A percentile compares a stretch with the other conserved stretches of the same genome.
Conservation (phyloP, 2,113 vertebrate species). For the Apistogramma diplotaenia region DNA sequence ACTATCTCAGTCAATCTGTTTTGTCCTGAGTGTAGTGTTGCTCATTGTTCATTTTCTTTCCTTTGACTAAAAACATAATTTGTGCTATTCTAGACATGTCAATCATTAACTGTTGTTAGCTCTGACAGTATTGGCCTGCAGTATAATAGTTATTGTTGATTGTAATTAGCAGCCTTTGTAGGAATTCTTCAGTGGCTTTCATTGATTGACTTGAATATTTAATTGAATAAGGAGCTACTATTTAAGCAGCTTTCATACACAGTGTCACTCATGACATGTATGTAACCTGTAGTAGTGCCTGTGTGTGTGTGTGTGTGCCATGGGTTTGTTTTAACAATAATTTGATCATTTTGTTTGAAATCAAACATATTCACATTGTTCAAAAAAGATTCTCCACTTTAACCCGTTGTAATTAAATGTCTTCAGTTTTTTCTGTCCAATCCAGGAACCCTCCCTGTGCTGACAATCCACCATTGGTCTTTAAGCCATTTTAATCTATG, state of each 20-base stretch:
- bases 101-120: neutral
- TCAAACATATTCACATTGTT: neutral
- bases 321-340: neutral
- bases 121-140: neutral
- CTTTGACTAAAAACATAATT: neutral
- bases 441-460: no score
- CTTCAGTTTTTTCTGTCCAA: neutral
- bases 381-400: neutral
- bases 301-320: neutral
- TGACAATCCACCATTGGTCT: no score
- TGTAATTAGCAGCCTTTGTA: constrained; percentile 32
- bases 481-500: no score
- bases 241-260: neutral
- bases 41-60: neutral
- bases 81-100: neutral
- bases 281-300: neutral
- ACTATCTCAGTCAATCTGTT: neutral
- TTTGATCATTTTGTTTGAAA: neutral
- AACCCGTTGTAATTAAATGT: neutral
- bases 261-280: neutral
- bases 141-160: neutral
- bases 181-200: neutral
- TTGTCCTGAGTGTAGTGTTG: neutral
- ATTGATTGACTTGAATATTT: neutral
- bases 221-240: neutral